phyloP scores from a whole-genome alignment of 2,113 vertebrate genomes.

The Delphinus delphis region DNA sequence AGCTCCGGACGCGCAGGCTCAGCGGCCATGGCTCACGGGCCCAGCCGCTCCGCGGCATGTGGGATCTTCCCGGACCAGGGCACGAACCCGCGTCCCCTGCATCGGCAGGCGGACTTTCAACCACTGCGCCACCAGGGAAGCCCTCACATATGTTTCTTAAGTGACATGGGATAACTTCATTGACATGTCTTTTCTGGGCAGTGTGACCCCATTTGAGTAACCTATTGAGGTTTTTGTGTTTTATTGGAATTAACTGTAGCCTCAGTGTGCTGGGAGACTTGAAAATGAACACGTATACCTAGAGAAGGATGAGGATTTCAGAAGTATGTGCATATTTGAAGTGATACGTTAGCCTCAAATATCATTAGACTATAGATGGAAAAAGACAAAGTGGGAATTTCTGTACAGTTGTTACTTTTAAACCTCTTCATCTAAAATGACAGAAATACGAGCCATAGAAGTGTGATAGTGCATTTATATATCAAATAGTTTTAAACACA shows the following conservation, averaged over 20 bases:
- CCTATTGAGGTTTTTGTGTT: constrained; percentile 34
- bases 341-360: constrained; percentile 55
- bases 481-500: constrained; percentile 9
- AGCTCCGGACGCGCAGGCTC: no score
- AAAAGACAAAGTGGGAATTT: constrained; percentile 57
- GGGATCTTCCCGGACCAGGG: no score
- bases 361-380: constrained; percentile 50
- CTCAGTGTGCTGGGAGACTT: constrained; percentile 3
- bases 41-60: no score
- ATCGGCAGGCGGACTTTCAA: no score
- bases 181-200: constrained; percentile 2
- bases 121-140: no score
- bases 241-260: constrained; percentile 39
- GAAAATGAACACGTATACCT: constrained; percentile 58
- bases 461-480: background rate
- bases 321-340: constrained; percentile 57
- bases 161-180: background rate
- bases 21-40: no score
- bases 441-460: constrained; percentile 25
- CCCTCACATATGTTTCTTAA: background rate
- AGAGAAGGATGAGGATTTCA: constrained; percentile 51
- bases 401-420: constrained; percentile 26
- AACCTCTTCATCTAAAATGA: constrained; percentile 44
- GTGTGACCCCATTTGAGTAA: background rate
- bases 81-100: no score